Conservation (phyloP, 2,797 vertebrate species). For the Trichosurus vulpecula region DNA sequence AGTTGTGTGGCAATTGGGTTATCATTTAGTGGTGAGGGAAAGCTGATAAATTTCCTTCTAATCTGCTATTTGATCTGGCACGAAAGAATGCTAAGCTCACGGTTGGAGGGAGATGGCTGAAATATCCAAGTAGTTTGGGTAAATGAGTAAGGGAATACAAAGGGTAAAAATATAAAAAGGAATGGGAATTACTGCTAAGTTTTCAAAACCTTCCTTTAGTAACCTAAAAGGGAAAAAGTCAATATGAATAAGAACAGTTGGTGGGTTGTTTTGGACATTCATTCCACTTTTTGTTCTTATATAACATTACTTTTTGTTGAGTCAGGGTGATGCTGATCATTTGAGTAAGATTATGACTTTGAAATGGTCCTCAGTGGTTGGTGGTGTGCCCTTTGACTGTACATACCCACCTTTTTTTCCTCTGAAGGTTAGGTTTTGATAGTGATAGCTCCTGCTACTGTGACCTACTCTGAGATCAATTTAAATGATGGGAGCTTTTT, state of each 20-base stretch:
- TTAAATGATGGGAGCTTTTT: neutral
- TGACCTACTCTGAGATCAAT: slow-evolving; percentile 25
- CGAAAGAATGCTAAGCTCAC: slow-evolving; percentile 6
- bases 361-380: slow-evolving; percentile 36
- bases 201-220: slow-evolving; percentile 55
- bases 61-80: neutral
- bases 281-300: slow-evolving; percentile 55
- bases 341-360: slow-evolving; percentile 26
- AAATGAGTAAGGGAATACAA: slow-evolving; percentile 22
- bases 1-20: neutral
- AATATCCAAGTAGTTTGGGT: slow-evolving; percentile 37
- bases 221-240: slow-evolving; percentile 52
- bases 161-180: slow-evolving; percentile 6
- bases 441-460: slow-evolving; percentile 21
- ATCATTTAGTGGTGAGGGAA: neutral
- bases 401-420: neutral
- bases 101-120: neutral
- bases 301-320: slow-evolving; percentile 23
- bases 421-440: slow-evolving; percentile 33
- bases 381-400: slow-evolving; percentile 52
- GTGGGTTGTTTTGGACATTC: slow-evolving; percentile 35
- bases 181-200: slow-evolving; percentile 19
- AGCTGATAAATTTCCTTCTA: neutral
- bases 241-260: slow-evolving; percentile 35
- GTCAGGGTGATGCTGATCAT: slow-evolving; percentile 28